Evolutionary conservation across 2,113 vertebrate species (phyloP).

Genomic region (Aphyosemion australe): DNA sequence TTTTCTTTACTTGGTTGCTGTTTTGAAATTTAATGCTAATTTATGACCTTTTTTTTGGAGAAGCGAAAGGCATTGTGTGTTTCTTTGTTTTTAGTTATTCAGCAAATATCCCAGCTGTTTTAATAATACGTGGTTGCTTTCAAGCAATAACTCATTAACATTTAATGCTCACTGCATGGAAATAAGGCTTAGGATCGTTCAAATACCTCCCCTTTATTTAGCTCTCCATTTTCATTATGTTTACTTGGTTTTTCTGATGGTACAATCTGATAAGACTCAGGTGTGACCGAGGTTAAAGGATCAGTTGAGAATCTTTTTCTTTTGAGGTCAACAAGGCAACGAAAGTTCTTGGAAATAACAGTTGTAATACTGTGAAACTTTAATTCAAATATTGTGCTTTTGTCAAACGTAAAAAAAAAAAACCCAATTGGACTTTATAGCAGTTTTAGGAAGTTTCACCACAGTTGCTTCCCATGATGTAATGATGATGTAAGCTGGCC

Average conservation of each 20-base stretch:
- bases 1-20: conserved; percentile 3
- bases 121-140: conserved; percentile 27
- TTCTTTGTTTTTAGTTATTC: conserved; percentile 41
- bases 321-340: conserved; percentile 14
- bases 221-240: conserved; percentile 35
- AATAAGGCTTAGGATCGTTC: conserved; percentile 14
- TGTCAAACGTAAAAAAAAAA: background rate
- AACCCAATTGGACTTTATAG: conserved; percentile 6
- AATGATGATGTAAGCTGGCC: conserved; percentile 5
- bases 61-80: conserved; percentile 26
- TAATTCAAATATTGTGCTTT: background rate
- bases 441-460: conserved; percentile 19
- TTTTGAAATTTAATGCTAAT: conserved; percentile 62
- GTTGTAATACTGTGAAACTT: background rate
- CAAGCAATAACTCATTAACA: conserved; percentile 58
- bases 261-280: conserved; percentile 43
- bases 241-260: conserved; percentile 37
- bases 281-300: conserved; percentile 36
- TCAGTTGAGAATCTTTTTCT: background rate
- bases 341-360: background rate
- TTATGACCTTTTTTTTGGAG: conserved; percentile 50
- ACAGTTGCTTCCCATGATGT: conserved; percentile 11
- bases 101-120: conserved; percentile 55
- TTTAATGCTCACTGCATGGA: background rate
- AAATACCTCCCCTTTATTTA: conserved; percentile 33